Base-by-base conservation (phyloP, 2,113 vertebrate genomes). In the Sinosuthora webbiana region DNA sequence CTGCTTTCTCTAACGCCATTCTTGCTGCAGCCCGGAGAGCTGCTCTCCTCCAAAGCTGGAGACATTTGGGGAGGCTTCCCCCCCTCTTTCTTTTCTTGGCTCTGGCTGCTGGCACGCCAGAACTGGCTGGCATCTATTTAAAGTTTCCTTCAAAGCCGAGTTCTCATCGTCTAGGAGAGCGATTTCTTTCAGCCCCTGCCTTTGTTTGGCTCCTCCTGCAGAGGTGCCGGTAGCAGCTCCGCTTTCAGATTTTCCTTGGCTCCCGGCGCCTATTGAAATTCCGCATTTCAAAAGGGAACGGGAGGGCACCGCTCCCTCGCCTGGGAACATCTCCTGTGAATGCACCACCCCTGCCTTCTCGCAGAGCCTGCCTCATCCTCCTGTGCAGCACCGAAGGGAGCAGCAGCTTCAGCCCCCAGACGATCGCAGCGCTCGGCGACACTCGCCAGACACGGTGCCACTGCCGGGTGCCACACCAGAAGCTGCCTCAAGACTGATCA, bases 141-240 rank as follows among this genome's bases (percentile, higher is more conserved):
- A 97, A 94, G 87, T 93, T 95, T 80, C 91, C 95, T 96, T 96
- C 97, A 97, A 97, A 98, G 94, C 59, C 0, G 35, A 96, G 94
- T 90, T 90, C 93, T 93, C 83, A 84, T 74, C 77, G 53, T 77
- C 52, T 76, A 82, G 30, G 47, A 92, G 53, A 89, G 85, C 39
- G 81, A 69, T 96, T 78, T 69, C 86, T 90, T 93, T 79, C 90
- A 67, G 83, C 44, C 86, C 57, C 57, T 94, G 57, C 27, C 90
- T 95, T 89, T 93, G 77, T 93, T 90, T 70, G 62, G 50, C 70
- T 82, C 64, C 64, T 90, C 84, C 67, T 57, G 90, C 81, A 94
- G 82, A 96, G 95, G 86, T 84, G 89, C n/a, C 16, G 30, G 89
- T 15, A 76, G 78, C 90, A 28, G 75, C 75, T 95, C 68, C 0